phyloP scores from a whole-genome alignment of 1,140 invertebrate genomes.

The Brachionus sp. region DNA sequence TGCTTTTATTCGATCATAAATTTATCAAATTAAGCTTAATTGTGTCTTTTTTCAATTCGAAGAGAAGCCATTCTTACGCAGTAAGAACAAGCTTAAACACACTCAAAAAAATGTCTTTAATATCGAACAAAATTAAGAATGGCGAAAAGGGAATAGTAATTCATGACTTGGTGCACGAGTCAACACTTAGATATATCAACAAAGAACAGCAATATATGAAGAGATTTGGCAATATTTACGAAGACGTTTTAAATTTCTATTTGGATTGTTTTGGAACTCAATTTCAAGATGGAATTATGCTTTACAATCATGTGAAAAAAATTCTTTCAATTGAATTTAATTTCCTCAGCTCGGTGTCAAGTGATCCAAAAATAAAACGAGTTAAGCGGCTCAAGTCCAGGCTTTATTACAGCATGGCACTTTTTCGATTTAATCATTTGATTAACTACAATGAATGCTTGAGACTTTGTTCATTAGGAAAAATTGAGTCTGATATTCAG shows the following conservation, averaged over 20 bases:
- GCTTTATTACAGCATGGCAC: not conserved
- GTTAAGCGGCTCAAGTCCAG: not conserved
- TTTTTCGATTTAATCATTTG: not conserved
- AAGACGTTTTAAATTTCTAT: not conserved
- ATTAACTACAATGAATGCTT: not conserved
- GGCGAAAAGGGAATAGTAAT: not conserved
- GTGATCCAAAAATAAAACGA: not conserved
- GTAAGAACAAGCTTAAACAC: not conserved
- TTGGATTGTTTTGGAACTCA: not conserved
- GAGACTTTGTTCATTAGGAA: not conserved
- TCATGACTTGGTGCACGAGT: not conserved
- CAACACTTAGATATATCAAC: not conserved
- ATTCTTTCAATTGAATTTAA: not conserved
- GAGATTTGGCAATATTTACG: not conserved
- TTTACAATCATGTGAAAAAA: not conserved
- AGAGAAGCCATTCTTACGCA: not conserved
- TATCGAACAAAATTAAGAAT: not conserved
- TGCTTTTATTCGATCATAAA: not conserved
- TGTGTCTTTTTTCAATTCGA: not conserved
- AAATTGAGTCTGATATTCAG: not conserved
- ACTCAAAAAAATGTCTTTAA: not conserved
- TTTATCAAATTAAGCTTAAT: not conserved
- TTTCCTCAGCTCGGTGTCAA: not conserved
- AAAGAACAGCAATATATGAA: not conserved
- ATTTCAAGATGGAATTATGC: not conserved